A percentile compares a stretch with the other conserved stretches of the same genome.
Evolutionary conservation across 2,113 vertebrate genomes (phyloP).

Genomic region (Equus przewalskii): DNA sequence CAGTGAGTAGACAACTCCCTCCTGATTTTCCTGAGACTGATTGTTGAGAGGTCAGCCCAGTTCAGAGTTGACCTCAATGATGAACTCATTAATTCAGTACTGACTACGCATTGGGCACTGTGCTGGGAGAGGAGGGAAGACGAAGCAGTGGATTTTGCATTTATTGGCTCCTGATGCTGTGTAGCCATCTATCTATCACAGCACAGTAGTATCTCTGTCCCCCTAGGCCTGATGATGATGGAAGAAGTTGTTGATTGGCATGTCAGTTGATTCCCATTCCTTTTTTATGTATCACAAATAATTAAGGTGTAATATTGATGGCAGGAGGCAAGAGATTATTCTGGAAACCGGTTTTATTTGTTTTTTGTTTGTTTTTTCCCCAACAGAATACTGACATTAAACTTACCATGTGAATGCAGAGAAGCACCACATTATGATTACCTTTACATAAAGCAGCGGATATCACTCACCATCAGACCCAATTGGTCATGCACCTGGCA

Average conservation of each 20-base stretch:
- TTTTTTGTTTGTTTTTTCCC: not conserved
- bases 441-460: not conserved
- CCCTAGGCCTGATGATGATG: not conserved
- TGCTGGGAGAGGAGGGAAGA: not conserved
- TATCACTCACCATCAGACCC: not conserved
- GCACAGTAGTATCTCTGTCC: not conserved
- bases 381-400: constrained; percentile 36
- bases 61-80: not conserved
- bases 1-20: not conserved
- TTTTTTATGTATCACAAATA: not conserved
- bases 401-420: not conserved
- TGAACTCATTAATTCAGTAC: constrained; percentile 11
- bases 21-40: not conserved
- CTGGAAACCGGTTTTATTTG: not conserved
- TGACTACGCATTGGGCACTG: not conserved
- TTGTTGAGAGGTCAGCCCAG: not conserved
- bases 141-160: not conserved
- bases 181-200: not conserved
- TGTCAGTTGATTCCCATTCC: not conserved
- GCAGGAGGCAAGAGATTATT: not conserved
- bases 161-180: not conserved
- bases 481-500: not conserved
- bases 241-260: not conserved
- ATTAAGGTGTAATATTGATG: not conserved
- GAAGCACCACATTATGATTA: not conserved